A percentile compares a stretch with the other conserved stretches of the same genome.
Evolutionary conservation across 2,113 vertebrate genomes (phyloP).

Genomic region (Stegostoma tigrinum): DNA sequence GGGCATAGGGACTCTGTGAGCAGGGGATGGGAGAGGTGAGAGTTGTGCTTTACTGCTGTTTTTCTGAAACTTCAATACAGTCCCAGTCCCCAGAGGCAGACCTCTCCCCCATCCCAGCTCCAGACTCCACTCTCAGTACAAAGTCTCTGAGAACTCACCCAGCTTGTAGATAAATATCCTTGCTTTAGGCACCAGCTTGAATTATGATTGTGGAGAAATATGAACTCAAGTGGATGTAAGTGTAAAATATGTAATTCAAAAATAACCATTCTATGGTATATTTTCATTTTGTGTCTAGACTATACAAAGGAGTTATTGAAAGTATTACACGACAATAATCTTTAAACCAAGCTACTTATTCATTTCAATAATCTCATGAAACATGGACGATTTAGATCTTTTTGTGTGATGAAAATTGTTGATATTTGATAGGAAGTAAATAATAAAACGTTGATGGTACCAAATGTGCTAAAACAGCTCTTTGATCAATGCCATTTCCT

Average conservation of each 20-base stretch:
- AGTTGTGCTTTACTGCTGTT: too few relatives aligned
- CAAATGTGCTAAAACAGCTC: neutral
- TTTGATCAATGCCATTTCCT: neutral
- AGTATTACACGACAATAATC: neutral
- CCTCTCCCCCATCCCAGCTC: too few relatives aligned
- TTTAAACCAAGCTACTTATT: neutral
- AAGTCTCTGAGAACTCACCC: too few relatives aligned
- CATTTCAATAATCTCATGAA: neutral
- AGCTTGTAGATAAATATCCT: too few relatives aligned
- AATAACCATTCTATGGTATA: neutral
- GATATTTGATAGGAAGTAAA: neutral
- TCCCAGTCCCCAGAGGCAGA: too few relatives aligned
- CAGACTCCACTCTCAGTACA: too few relatives aligned
- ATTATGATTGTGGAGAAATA: neutral
- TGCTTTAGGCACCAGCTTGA: too few relatives aligned
- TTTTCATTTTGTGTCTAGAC: neutral
- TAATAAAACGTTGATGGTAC: neutral
- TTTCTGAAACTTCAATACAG: too few relatives aligned
- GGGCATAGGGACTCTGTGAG: too few relatives aligned
- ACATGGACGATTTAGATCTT: neutral
- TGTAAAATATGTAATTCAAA: neutral
- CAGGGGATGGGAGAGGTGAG: too few relatives aligned
- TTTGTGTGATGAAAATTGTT: neutral
- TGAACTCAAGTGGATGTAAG: neutral
- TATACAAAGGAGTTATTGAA: neutral